Conservation (phyloP, 2,797 vertebrate genomes). For the Phataginus tricuspis region DNA sequence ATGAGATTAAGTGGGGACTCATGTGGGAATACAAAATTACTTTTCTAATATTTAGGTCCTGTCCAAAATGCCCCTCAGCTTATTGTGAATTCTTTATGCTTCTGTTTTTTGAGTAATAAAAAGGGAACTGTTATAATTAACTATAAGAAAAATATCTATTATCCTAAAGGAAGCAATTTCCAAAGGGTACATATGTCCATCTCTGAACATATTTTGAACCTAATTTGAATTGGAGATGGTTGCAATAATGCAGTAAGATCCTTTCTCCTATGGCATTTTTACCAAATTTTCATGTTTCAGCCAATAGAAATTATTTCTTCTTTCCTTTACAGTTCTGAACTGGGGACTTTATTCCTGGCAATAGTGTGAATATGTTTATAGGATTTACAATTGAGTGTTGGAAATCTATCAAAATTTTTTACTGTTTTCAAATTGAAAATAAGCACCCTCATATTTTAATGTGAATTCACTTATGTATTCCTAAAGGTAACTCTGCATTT, state of each 20-base stretch:
- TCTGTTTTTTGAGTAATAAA: slow-evolving; percentile 17
- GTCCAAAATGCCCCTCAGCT: not conserved
- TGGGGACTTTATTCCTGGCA: not conserved
- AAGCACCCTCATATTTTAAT: not conserved
- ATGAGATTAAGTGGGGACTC: not conserved
- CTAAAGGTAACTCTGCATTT: not conserved
- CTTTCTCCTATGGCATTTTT: not conserved
- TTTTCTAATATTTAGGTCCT: slow-evolving; percentile 6
- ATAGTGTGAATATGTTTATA: not conserved
- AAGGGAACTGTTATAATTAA: not conserved
- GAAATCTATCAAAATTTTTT: not conserved
- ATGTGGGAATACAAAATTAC: not conserved
- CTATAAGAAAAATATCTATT: not conserved
- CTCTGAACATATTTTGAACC: not conserved
- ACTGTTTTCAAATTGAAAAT: slow-evolving; percentile 12
- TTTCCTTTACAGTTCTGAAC: not conserved
- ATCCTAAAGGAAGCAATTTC: slow-evolving; percentile 16
- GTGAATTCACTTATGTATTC: not conserved
- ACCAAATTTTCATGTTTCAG: not conserved
- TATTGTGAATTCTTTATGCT: slow-evolving; percentile 17
- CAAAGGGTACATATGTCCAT: not conserved
- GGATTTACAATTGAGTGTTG: not conserved
- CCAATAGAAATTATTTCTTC: not conserved
- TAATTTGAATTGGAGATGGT: slow-evolving; percentile 25
- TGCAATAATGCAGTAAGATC: not conserved